Conservation (phyloP, 2,888 invertebrate genomes). For the Macrophya annulata region DNA sequence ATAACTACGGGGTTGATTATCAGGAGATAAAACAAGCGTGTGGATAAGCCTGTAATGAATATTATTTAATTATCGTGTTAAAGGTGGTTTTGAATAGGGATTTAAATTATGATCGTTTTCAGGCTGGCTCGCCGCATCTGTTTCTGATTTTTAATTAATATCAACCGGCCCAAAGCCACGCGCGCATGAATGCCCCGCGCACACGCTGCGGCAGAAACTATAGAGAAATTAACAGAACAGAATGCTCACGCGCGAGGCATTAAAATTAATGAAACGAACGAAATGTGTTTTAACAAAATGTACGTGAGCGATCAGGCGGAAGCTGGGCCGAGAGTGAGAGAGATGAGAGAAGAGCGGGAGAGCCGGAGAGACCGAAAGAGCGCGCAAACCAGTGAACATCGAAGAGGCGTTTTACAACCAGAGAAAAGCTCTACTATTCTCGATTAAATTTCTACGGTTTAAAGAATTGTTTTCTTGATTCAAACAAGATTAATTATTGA, state of each 20-base stretch:
- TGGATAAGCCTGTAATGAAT: slow-evolving; percentile 24
- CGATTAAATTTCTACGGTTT: slow-evolving; percentile 33
- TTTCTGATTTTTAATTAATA: slow-evolving; percentile 79
- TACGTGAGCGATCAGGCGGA: slow-evolving; percentile 76
- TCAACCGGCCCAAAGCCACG: slow-evolving; percentile 72
- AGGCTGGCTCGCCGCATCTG: slow-evolving; percentile 72
- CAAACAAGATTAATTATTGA: slow-evolving; percentile 38
- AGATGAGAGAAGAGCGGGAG: slow-evolving; percentile 9
- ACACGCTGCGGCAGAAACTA: slow-evolving; percentile 60
- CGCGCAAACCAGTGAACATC: slow-evolving; percentile 48
- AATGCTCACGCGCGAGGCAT: slow-evolving; percentile 72
- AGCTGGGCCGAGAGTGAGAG: slow-evolving; percentile 64
- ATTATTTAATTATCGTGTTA: slow-evolving; percentile 31
- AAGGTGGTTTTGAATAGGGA: slow-evolving; percentile 63
- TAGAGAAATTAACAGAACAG: slow-evolving; percentile 66
- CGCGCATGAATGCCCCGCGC: slow-evolving; percentile 69
- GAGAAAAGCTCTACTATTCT: slow-evolving; percentile 45
- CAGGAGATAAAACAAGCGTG: slow-evolving; percentile 8
- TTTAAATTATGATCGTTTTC: slow-evolving; percentile 69
- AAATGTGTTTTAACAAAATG: slow-evolving; percentile 76
- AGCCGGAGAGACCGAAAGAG: slow-evolving; percentile 39
- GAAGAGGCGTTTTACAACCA: slow-evolving; percentile 51
- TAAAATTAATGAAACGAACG: slow-evolving; percentile 78
- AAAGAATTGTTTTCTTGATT: slow-evolving; percentile 34
- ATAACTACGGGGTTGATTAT: neutral